Percentiles rank a stretch among this genome's conserved stretches.
phyloP scores from a whole-genome alignment of 2,113 vertebrate species.

The Noturus placidus region DNA sequence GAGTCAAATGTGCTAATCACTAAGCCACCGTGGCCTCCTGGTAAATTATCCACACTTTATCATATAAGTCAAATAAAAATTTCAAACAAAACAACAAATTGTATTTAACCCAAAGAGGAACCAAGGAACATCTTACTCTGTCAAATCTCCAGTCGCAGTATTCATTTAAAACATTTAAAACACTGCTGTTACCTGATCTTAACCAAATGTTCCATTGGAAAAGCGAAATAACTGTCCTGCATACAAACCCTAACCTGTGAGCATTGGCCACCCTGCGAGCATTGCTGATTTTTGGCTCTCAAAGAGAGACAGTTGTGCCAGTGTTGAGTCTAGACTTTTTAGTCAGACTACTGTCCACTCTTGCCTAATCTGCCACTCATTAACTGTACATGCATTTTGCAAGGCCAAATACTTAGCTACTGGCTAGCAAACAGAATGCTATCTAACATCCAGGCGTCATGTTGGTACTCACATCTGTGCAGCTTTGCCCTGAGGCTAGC shows the following conservation, averaged over 20 bases:
- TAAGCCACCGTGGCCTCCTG: no score
- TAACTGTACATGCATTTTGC: not conserved
- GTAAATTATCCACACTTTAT: not conserved
- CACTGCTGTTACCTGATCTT: not conserved
- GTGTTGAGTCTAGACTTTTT: not conserved
- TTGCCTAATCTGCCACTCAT: not conserved
- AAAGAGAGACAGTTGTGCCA: not conserved
- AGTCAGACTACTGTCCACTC: conserved; percentile 11
- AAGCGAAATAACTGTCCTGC: not conserved
- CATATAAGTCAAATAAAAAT: not conserved
- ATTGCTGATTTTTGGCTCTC: not conserved
- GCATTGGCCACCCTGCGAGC: not conserved
- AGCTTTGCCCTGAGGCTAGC: conserved; percentile 22
- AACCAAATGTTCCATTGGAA: not conserved
- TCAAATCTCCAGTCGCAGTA: not conserved
- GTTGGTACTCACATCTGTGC: conserved; percentile 45
- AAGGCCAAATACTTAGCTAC: conserved; percentile 29
- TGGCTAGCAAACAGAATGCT: conserved; percentile 21
- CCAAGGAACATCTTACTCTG: not conserved
- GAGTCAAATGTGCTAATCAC: no score
- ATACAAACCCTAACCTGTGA: not conserved
- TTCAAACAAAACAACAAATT: not conserved
- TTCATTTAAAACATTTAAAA: not conserved
- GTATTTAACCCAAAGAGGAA: not conserved
- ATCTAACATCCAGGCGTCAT: conserved; percentile 28